Conservation (phyloP, 2,888 invertebrate genomes). For the Sipha maydis region DNA sequence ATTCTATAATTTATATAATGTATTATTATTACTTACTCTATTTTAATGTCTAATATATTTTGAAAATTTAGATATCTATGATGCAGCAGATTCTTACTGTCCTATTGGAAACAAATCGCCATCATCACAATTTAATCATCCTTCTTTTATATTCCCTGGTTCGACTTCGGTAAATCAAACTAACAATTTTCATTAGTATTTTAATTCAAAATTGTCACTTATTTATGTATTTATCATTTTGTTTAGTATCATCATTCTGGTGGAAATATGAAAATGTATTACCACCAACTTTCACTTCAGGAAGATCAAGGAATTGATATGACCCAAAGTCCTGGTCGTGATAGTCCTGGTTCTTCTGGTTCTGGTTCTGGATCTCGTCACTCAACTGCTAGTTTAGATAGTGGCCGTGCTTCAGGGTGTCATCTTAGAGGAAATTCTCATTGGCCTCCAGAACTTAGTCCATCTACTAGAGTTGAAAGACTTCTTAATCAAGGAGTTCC, state of each 20-base stretch:
- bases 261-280: conserved; percentile 78
- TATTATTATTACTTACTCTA: background rate
- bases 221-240: conserved; percentile 28
- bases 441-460: conserved; percentile 74
- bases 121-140: conserved; percentile 75
- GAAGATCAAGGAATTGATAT: conserved; percentile 90
- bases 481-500: conserved; percentile 79
- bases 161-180: conserved; percentile 67
- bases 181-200: conserved; percentile 14
- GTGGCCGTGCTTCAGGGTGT: conserved; percentile 79
- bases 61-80: conserved; percentile 69
- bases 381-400: conserved; percentile 89
- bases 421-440: conserved; percentile 66
- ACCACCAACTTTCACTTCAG: conserved; percentile 83
- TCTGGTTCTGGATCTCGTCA: conserved; percentile 89
- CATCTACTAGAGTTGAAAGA: conserved; percentile 79
- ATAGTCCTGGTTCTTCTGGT: conserved; percentile 89
- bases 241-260: conserved; percentile 67
- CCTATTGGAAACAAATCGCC: conserved; percentile 73
- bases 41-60: background rate
- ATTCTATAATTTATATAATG: background rate
- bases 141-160: conserved; percentile 79
- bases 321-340: conserved; percentile 91
- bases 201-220: background rate
- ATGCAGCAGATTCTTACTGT: conserved; percentile 71